phyloP scores from a whole-genome alignment of 2,888 invertebrate genomes.

The Fragum sueziense region DNA sequence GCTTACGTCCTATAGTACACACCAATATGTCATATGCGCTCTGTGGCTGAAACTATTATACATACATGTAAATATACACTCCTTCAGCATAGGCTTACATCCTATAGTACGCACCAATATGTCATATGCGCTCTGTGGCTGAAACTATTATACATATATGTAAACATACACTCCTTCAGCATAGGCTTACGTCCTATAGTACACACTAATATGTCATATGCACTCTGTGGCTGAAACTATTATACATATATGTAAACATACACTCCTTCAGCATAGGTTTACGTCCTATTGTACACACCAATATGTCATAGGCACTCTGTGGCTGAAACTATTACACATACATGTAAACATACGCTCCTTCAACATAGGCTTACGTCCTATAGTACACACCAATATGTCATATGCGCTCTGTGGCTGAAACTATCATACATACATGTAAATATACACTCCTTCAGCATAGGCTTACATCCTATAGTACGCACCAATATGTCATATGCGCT shows the following conservation, averaged over 20 bases:
- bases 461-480: no score
- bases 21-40: constrained; percentile 86
- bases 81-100: constrained; percentile 83
- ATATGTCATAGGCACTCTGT: constrained; percentile 84
- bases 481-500: no score
- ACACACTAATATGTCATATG: constrained; percentile 87
- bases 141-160: constrained; percentile 52
- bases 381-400: constrained; percentile 88
- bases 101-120: constrained; percentile 88
- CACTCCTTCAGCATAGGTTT: constrained; percentile 84
- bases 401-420: constrained; percentile 66
- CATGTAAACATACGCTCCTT: constrained; percentile 83
- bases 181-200: constrained; percentile 85
- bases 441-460: no score
- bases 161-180: constrained; percentile 84
- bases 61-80: constrained; percentile 84
- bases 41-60: constrained; percentile 60
- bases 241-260: constrained; percentile 82
- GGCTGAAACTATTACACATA: constrained; percentile 56
- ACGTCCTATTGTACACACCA: constrained; percentile 87
- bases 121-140: constrained; percentile 82
- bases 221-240: constrained; percentile 63
- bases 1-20: constrained; percentile 86
- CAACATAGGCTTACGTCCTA: constrained; percentile 84
- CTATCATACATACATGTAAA: constrained; percentile 30